phyloP scores from a whole-genome alignment of 1,140 invertebrate species.

The Pteromalus puparum region DNA sequence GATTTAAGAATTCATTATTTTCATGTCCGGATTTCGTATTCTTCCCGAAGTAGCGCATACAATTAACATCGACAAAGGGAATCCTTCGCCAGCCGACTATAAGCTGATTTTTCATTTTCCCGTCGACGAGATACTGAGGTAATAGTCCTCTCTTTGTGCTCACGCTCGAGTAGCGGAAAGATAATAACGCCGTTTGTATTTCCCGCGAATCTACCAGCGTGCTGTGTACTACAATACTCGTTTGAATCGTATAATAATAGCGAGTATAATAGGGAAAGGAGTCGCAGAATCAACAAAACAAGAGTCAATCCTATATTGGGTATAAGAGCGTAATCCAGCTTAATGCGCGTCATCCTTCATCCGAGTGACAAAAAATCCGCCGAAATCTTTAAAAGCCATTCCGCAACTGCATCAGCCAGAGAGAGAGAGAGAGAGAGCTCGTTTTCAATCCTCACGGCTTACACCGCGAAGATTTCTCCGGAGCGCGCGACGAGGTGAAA shows the following conservation, averaged over 20 bases:
- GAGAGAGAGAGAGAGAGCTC: not conserved
- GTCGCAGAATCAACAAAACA: not conserved
- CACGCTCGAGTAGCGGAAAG: too few species aligned
- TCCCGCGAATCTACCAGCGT: too few species aligned
- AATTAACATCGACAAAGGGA: conserved; percentile 6
- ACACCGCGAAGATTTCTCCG: not conserved
- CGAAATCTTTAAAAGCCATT: not conserved
- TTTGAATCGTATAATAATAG: too few species aligned
- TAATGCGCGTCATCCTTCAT: not conserved
- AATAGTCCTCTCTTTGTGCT: too few species aligned
- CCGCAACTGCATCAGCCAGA: too few species aligned
- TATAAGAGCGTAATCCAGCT: not conserved
- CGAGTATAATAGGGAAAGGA: too few species aligned
- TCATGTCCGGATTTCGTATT: not conserved
- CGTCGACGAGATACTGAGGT: too few species aligned
- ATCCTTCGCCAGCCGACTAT: not conserved
- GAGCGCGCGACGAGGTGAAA: not conserved
- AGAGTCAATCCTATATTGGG: not conserved
- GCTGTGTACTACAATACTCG: too few species aligned
- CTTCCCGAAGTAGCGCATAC: not conserved
- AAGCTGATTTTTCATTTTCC: conserved; percentile 1
- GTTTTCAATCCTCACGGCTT: not conserved
- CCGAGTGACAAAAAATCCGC: not conserved
- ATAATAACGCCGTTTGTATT: too few species aligned
- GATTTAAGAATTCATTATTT: conserved; percentile 2